A percentile compares a stretch with the other conserved stretches of the same genome.
Conservation (phyloP, 1,140 invertebrate genomes). For the Apis laboriosa region DNA sequence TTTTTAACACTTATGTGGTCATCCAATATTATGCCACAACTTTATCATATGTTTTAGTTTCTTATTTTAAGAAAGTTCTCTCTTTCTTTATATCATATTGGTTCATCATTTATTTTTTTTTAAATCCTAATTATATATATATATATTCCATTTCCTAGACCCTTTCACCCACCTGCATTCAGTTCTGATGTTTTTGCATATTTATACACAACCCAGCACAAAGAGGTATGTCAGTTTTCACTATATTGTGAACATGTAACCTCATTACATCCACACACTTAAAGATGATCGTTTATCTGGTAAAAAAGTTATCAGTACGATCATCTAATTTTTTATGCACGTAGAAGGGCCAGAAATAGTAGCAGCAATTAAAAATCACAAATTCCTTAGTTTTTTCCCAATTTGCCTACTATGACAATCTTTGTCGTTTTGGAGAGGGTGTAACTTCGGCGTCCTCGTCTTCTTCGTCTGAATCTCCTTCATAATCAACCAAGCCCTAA, state of each 20-base stretch:
- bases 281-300: conserved; percentile 35
- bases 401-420: conserved; percentile 83
- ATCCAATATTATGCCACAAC: conserved; percentile 74
- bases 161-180: conserved; percentile 44
- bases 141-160: conserved; percentile 58
- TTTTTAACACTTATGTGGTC: conserved; percentile 72
- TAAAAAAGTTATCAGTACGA: conserved; percentile 38
- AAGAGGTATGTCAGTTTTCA: conserved; percentile 71
- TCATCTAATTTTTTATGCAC: conserved; percentile 45
- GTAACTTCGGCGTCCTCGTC: conserved; percentile 88
- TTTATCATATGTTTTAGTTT: conserved; percentile 63
- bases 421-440: conserved; percentile 83
- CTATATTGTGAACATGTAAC: conserved; percentile 64
- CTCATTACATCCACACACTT: conserved; percentile 38
- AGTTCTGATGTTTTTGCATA: conserved; percentile 38
- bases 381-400: conserved; percentile 45
- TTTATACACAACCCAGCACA: conserved; percentile 74
- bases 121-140: conserved; percentile 34
- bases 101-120: conserved; percentile 35
- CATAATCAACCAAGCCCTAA: conserved; percentile 96
- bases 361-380: conserved; percentile 61
- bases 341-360: conserved; percentile 51
- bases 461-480: conserved; percentile 97
- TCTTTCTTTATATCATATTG: conserved; percentile 55
- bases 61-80: conserved; percentile 70